Percentiles rank a stretch among this genome's conserved stretches.
phyloP scores from a whole-genome alignment of 1,140 invertebrate species.

The Procambarus clarkii region DNA sequence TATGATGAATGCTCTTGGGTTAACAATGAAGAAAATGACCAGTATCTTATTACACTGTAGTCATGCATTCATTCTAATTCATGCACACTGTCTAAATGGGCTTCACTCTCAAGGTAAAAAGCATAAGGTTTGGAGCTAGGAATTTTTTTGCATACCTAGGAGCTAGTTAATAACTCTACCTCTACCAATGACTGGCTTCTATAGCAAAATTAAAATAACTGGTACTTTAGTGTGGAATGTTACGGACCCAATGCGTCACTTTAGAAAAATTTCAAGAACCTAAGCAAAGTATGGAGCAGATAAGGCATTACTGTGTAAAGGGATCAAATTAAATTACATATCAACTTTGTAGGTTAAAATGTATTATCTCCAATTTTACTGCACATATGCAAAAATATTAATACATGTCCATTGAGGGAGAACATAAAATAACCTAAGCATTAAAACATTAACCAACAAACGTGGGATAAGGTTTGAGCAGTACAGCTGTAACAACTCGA shows the following conservation, averaged over 20 bases:
- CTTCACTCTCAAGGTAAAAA: constrained; percentile 64
- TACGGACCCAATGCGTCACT: constrained; percentile 53
- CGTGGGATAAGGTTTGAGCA: constrained; percentile 63
- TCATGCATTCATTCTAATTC: constrained; percentile 63
- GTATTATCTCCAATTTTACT: constrained; percentile 62
- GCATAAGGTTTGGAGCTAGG: constrained; percentile 63
- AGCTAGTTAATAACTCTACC: constrained; percentile 63
- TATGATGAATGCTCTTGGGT: constrained; percentile 65
- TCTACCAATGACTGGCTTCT: constrained; percentile 65
- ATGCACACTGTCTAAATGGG: constrained; percentile 57
- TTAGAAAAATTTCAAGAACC: constrained; percentile 43
- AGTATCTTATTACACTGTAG: constrained; percentile 53
- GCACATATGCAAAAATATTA: constrained; percentile 60
- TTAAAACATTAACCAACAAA: constrained; percentile 59
- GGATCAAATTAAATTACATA: constrained; percentile 64
- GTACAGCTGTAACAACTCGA: constrained; percentile 62
- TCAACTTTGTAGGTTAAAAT: constrained; percentile 61
- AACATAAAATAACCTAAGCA: constrained; percentile 67
- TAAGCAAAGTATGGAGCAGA: constrained; percentile 20
- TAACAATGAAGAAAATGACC: constrained; percentile 66
- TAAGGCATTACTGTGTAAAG: constrained; percentile 55
- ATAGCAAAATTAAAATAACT: constrained; percentile 36
- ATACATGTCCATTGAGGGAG: constrained; percentile 56
- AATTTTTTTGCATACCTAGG: constrained; percentile 57
- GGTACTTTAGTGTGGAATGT: constrained; percentile 64